Percentiles rank a stretch among this genome's conserved stretches.
Evolutionary conservation across 2,797 vertebrate genomes (phyloP).

Genomic region (Esox masquinongy): DNA sequence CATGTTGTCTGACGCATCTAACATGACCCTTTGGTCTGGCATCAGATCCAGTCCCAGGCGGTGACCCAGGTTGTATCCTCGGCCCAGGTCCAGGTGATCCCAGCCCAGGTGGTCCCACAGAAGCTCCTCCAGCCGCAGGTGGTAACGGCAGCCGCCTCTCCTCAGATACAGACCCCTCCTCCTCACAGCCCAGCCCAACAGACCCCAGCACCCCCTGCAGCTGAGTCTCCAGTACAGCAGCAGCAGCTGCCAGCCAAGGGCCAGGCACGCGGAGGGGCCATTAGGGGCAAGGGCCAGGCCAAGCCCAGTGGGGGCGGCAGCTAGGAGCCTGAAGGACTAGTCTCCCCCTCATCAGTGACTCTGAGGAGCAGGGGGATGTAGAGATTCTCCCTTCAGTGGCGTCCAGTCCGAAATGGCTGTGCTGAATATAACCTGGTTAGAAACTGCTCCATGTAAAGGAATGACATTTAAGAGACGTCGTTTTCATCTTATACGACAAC

Average conservation of each 20-base stretch:
- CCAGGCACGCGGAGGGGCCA: conserved; percentile 77
- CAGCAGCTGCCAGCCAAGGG: conserved; percentile 78
- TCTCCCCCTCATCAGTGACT: not conserved
- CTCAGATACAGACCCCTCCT: conserved; percentile 83
- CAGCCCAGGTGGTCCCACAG: conserved; percentile 86
- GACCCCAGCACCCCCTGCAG: conserved; percentile 51
- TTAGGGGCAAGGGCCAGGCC: conserved; percentile 82
- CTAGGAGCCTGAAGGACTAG: conserved; percentile 41
- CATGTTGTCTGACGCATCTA: not conserved
- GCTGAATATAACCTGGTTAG: not conserved
- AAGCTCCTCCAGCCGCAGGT: conserved; percentile 87
- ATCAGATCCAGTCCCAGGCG: conserved; percentile 82
- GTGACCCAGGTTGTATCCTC: conserved; percentile 81
- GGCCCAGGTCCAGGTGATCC: conserved; percentile 86
- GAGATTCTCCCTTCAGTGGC: not conserved
- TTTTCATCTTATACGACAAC: not conserved
- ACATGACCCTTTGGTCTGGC: not conserved
- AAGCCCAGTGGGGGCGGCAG: conserved; percentile 80
- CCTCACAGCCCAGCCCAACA: conserved; percentile 84
- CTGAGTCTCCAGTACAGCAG: conserved; percentile 63
- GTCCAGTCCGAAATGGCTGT: not conserved
- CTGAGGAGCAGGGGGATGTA: not conserved
- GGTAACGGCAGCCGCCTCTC: conserved; percentile 76
- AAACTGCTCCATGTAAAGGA: conserved; percentile 1
- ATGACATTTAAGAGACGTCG: not conserved